Conservation (phyloP, 2,888 invertebrate genomes). For the Lottia gigantea region DNA sequence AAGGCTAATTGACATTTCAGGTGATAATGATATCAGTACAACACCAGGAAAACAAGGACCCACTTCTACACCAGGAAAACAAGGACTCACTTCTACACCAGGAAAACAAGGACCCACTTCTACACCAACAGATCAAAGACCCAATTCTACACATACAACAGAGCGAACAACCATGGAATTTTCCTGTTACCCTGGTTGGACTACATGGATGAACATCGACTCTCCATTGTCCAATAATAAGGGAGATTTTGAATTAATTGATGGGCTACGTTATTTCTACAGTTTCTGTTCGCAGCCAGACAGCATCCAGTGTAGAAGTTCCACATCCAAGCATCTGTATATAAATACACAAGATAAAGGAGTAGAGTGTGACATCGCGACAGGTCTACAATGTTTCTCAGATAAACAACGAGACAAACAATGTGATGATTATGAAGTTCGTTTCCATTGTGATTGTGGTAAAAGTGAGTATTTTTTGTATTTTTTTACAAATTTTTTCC, state of each 20-base stretch:
- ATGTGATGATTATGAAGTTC: slow-evolving; percentile 62
- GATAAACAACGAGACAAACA: slow-evolving; percentile 38
- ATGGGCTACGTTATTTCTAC: slow-evolving; percentile 41
- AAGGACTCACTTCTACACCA: slow-evolving; percentile 21
- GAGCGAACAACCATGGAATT: slow-evolving; percentile 35
- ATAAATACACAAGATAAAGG: slow-evolving; percentile 40
- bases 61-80: slow-evolving; percentile 17
- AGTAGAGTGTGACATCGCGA: slow-evolving; percentile 71
- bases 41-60: slow-evolving; percentile 14
- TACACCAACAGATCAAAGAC: slow-evolving; percentile 15
- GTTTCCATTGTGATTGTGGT: slow-evolving; percentile 70
- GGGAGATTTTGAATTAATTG: slow-evolving; percentile 47
- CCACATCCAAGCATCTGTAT: slow-evolving; percentile 34
- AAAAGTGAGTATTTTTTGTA: slow-evolving; percentile 27
- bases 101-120: not conserved
- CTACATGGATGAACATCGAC: slow-evolving; percentile 50
- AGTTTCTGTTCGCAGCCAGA: slow-evolving; percentile 52
- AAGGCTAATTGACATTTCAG: too few species aligned
- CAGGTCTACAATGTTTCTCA: slow-evolving; percentile 78
- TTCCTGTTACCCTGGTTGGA: slow-evolving; percentile 46
- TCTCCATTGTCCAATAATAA: slow-evolving; percentile 30
- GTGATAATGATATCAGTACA: not conserved
- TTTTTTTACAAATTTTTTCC: too few species aligned
- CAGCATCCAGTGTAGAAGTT: slow-evolving; percentile 54
- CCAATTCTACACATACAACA: slow-evolving; percentile 1